Percentiles rank a stretch among this genome's conserved stretches.
phyloP scores from a whole-genome alignment of 2,797 vertebrate genomes.

The Micrastur ruficollis region DNA sequence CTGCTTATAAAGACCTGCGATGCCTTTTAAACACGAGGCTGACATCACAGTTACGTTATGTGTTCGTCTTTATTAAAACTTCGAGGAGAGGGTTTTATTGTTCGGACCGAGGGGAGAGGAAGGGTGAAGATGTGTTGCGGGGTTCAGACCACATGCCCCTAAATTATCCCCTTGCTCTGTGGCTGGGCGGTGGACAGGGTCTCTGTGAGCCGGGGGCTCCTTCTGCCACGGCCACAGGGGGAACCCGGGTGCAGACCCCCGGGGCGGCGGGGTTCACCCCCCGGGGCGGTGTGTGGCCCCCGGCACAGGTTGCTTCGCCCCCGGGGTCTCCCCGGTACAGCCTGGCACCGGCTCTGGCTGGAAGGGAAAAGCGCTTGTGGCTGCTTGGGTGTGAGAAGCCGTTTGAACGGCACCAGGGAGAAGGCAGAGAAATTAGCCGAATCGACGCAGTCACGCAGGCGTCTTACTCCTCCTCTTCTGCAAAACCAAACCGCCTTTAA shows the following conservation, averaged over 20 bases:
- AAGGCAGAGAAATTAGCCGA: not conserved
- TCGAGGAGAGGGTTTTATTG: not conserved
- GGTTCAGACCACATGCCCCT: not conserved
- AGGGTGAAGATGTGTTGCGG: not conserved
- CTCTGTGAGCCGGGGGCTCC: not conserved
- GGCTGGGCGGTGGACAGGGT: accelerated
- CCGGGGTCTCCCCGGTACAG: accelerated
- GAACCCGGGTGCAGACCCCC: too few species aligned
- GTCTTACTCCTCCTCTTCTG: not conserved
- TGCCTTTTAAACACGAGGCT: not conserved
- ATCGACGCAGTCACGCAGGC: accelerated
- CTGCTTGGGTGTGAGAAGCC: not conserved
- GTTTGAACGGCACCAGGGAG: not conserved
- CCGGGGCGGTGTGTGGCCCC: accelerated
- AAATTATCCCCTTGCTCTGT: not conserved
- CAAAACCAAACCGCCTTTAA: not conserved
- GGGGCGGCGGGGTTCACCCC: accelerated
- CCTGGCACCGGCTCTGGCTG: accelerated
- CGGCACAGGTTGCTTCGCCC: not conserved
- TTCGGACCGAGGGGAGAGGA: not conserved
- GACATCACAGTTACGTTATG: not conserved
- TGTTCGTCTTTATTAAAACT: not conserved
- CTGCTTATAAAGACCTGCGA: not conserved
- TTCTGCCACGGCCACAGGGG: not conserved
- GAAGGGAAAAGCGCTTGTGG: accelerated